phyloP scores from a whole-genome alignment of 2,888 invertebrate genomes.

The Campoplex capitator region DNA sequence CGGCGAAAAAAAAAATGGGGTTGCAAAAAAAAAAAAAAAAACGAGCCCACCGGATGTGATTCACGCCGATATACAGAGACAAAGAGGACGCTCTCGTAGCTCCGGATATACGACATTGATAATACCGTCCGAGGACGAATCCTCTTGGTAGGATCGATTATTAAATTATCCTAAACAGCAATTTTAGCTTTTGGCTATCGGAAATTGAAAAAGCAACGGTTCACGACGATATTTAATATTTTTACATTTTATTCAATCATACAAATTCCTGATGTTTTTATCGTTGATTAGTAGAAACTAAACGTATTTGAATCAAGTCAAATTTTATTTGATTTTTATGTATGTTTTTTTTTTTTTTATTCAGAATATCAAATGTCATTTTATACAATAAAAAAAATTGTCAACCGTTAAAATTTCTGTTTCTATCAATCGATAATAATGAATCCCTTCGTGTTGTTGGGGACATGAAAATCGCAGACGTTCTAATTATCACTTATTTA shows the following conservation, averaged over 20 bases:
- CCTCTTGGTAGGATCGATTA: background rate
- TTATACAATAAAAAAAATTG: background rate
- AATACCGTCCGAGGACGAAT: background rate
- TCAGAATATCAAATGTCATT: background rate
- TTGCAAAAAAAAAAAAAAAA: conserved; percentile 11
- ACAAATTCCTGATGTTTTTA: background rate
- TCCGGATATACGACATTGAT: conserved; percentile 10
- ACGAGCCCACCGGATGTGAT: conserved; percentile 74
- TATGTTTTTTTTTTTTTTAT: too few relatives aligned
- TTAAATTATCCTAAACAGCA: background rate
- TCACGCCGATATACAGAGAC: conserved; percentile 64
- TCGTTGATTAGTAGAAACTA: background rate
- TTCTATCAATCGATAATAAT: background rate
- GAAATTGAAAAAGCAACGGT: background rate
- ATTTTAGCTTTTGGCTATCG: background rate
- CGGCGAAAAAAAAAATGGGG: conserved; percentile 22
- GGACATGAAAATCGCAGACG: conserved; percentile 28
- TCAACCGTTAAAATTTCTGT: background rate
- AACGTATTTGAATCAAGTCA: too few relatives aligned
- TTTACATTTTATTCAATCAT: background rate
- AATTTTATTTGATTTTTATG: too few relatives aligned
- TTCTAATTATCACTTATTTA: conserved; percentile 24
- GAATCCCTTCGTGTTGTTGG: background rate
- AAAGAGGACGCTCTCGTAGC: background rate
- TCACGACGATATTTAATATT: too few relatives aligned